Evolutionary conservation across 2,888 invertebrate species (phyloP).

Genomic region (Strigamia crassipes): DNA sequence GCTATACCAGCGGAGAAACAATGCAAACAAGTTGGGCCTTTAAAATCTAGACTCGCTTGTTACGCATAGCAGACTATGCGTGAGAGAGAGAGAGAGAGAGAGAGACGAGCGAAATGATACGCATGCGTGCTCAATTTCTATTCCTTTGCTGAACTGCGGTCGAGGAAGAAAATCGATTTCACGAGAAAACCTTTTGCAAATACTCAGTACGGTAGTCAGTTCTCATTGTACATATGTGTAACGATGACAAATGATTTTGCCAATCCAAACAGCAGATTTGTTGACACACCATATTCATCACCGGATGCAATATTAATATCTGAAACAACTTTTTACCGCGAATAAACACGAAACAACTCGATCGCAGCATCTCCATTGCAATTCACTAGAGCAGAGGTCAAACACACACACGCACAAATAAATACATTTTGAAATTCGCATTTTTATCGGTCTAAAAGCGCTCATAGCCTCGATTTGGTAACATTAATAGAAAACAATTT

Average conservation of each 20-base stretch:
- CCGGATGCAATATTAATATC: not conserved
- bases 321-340: not conserved
- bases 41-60: not conserved
- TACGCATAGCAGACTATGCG: not conserved
- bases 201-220: not conserved
- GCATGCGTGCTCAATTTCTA: not conserved
- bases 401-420: not conserved
- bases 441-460: not conserved
- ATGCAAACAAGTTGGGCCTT: not conserved
- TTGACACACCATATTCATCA: not conserved
- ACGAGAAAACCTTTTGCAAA: not conserved
- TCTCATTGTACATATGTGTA: not conserved
- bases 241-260: not conserved
- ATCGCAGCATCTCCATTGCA: not conserved
- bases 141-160: not conserved
- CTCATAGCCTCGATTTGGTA: not conserved
- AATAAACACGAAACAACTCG: not conserved
- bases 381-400: not conserved
- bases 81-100: not conserved
- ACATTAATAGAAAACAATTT: not conserved
- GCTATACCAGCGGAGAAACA: too few species aligned
- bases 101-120: not conserved
- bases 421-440: not conserved
- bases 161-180: slow-evolving; percentile 3
- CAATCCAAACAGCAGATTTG: not conserved